Evolutionary conservation across 2,797 vertebrate species (phyloP).

Genomic region (Ctenopoma kingsleyae): DNA sequence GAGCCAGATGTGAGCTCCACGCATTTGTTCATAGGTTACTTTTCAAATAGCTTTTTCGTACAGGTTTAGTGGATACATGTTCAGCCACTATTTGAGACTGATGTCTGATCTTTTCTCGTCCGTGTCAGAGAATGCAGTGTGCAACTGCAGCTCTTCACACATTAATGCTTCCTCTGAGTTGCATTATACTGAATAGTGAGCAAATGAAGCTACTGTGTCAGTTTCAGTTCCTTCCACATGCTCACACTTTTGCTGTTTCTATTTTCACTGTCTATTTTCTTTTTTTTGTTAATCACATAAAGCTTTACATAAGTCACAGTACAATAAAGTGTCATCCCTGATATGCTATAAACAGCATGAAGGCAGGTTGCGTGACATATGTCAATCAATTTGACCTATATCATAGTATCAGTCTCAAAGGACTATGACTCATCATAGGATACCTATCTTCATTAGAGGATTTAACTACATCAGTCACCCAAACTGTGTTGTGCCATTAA

Average conservation of each 20-base stretch:
- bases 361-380: not conserved
- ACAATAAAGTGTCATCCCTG: not conserved
- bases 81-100: not conserved
- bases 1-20: constrained; percentile 3
- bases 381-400: not conserved
- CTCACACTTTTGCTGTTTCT: not conserved
- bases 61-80: not conserved
- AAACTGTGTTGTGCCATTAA: not conserved
- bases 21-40: not conserved
- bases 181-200: not conserved
- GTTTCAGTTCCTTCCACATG: constrained; percentile 1
- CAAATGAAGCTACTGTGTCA: not conserved
- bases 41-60: not conserved
- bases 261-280: too few species aligned
- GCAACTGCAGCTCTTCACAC: not conserved
- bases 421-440: not conserved
- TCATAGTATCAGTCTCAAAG: not conserved
- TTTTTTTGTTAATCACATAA: not conserved
- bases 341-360: not conserved
- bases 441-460: too few species aligned
- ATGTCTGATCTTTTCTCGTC: constrained; percentile 1
- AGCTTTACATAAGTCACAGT: not conserved
- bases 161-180: not conserved
- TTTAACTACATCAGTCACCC: not conserved
- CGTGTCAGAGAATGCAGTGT: not conserved